A percentile compares a stretch with the other conserved stretches of the same genome.
Conservation (phyloP, 2,797 vertebrate genomes). For the Enteromius radiatus region DNA sequence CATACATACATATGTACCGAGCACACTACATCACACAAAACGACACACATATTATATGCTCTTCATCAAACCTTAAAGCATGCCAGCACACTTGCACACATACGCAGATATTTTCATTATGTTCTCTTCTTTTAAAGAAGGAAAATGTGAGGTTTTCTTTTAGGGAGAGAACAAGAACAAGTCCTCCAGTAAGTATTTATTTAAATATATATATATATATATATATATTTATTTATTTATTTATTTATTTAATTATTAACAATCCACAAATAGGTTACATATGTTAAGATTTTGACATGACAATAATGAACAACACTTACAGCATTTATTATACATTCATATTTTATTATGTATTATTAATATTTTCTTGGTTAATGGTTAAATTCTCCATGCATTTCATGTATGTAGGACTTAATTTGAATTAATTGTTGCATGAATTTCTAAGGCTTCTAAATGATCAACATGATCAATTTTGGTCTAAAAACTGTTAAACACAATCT, state of each 20-base stretch:
- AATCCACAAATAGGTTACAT: not conserved
- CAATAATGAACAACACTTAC: not conserved
- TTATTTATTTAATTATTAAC: not conserved
- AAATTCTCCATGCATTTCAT: not conserved
- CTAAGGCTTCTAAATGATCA: not conserved
- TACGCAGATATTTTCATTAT: slow-evolving; percentile 8
- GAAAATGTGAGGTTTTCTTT: slow-evolving; percentile 15
- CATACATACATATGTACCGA: slow-evolving; percentile 54
- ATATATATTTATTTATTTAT: not conserved
- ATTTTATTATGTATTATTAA: not conserved
- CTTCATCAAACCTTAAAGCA: slow-evolving; percentile 48
- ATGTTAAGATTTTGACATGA: not conserved
- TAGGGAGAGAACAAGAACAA: not conserved
- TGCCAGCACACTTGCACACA: slow-evolving; percentile 35
- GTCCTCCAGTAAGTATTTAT: not conserved
- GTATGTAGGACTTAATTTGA: not conserved
- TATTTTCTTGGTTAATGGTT: not conserved
- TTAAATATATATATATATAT: not conserved
- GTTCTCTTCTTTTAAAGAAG: not conserved
- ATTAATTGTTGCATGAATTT: not conserved
- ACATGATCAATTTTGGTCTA: not conserved
- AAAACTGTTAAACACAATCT: not conserved
- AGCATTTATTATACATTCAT: not conserved
- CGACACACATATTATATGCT: slow-evolving; percentile 36
- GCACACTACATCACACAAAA: slow-evolving; percentile 36